Percentiles rank a stretch among this genome's conserved stretches.
Evolutionary conservation across 2,888 invertebrate genomes (phyloP).

Genomic region (Pyrrhosoma nymphula): DNA sequence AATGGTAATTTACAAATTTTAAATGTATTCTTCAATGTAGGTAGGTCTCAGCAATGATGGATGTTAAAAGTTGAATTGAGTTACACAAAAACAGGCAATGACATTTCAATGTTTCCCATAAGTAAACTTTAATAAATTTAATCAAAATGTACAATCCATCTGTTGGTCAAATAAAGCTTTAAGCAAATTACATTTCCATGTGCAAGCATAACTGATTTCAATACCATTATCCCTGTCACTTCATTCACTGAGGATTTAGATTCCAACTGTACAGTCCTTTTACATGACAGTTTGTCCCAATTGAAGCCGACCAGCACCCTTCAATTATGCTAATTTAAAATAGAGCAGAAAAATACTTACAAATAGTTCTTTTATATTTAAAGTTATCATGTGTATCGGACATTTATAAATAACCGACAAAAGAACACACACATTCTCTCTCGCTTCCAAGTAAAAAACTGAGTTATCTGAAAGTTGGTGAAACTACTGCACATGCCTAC

Average conservation of each 20-base stretch:
- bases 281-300: slow-evolving; percentile 25
- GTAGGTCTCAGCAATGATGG: neutral
- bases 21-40: neutral
- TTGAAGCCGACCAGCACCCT: slow-evolving; percentile 67
- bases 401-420: slow-evolving; percentile 59
- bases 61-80: neutral
- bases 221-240: neutral
- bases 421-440: slow-evolving; percentile 52
- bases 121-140: slow-evolving; percentile 56
- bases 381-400: slow-evolving; percentile 47
- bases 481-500: slow-evolving; percentile 54
- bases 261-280: slow-evolving; percentile 41
- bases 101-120: slow-evolving; percentile 47
- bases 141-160: slow-evolving; percentile 58
- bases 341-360: slow-evolving; percentile 63
- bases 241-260: neutral
- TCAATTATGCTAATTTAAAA: slow-evolving; percentile 63
- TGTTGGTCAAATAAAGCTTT: slow-evolving; percentile 41
- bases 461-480: slow-evolving; percentile 47
- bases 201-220: slow-evolving; percentile 59
- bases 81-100: neutral
- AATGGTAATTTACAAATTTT: neutral
- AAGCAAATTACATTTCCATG: slow-evolving; percentile 42
- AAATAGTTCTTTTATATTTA: slow-evolving; percentile 46
- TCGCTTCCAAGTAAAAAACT: slow-evolving; percentile 56